These are phyloP conservation scores for Semicossyphus pulcher DNA, from an alignment of 2,113 vertebrate species.

Conservation along the genomic window DNA sequence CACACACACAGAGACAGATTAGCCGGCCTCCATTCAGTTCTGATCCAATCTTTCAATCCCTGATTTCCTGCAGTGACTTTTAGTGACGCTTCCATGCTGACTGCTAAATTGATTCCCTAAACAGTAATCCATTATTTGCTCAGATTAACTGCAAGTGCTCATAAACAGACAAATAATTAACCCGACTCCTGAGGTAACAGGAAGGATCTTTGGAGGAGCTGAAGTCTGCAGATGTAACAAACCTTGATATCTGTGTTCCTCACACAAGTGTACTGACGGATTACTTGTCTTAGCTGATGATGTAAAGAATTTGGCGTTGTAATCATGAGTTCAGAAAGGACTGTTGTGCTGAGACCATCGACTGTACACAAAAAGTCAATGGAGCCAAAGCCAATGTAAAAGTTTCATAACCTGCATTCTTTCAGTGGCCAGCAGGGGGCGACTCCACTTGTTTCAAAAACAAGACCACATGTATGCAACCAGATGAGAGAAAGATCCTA, in stretches of 20 bases:
- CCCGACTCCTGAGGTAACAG: not conserved
- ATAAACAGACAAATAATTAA: not conserved
- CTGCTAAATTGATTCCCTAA: constrained; percentile 48
- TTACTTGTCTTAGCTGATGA: too few relatives aligned
- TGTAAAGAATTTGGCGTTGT: too few relatives aligned
- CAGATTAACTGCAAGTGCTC: constrained; percentile 28
- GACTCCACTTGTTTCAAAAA: too few relatives aligned
- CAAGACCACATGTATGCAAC: too few relatives aligned
- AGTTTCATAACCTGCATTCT: too few relatives aligned
- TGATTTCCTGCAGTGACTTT: constrained; percentile 40
- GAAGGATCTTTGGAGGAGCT: not conserved
- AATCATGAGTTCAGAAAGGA: too few relatives aligned
- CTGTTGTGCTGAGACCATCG: too few relatives aligned
- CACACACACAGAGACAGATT: constrained; percentile 39
- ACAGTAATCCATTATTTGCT: constrained; percentile 34
- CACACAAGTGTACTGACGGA: too few relatives aligned
- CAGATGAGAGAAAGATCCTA: too few relatives aligned
- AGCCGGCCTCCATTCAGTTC: constrained; percentile 37
- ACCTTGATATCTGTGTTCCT: not conserved
- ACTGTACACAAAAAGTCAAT: too few relatives aligned
- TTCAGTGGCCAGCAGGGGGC: too few relatives aligned
- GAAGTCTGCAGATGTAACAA: not conserved
- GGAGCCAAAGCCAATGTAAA: too few relatives aligned
- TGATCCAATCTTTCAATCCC: constrained; percentile 47
- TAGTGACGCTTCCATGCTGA: constrained; percentile 29